Conservation (phyloP, 1,140 invertebrate genomes). For the Gonioctena quinquepunctata region DNA sequence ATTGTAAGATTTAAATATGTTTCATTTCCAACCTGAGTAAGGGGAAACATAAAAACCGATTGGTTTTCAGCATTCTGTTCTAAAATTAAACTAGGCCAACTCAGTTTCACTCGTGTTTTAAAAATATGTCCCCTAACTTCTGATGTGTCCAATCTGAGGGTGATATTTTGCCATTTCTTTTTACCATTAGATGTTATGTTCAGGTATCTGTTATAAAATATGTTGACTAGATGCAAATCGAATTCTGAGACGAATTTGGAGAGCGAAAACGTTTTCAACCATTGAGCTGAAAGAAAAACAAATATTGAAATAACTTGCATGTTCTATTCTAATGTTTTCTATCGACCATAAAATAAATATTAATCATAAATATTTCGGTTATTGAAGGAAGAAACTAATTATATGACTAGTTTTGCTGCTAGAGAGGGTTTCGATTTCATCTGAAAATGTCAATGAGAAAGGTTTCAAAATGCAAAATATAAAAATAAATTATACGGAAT, state of each 20-base stretch:
- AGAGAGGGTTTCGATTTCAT: no score
- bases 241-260: conserved; percentile 65
- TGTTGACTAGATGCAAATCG: conserved; percentile 65
- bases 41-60: conserved; percentile 69
- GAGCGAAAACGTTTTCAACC: conserved; percentile 72
- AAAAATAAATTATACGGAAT: no score
- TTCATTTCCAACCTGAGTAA: conserved; percentile 81
- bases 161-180: conserved; percentile 67
- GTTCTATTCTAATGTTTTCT: no score
- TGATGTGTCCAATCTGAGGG: conserved; percentile 76
- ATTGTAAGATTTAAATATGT: conserved; percentile 67
- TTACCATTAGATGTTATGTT: conserved; percentile 59
- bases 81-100: conserved; percentile 69
- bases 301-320: no score
- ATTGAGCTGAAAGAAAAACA: conserved; percentile 61
- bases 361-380: no score
- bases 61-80: conserved; percentile 55
- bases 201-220: conserved; percentile 61
- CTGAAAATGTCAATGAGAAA: no score
- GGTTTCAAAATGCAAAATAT: no score
- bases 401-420: no score
- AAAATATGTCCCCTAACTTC: conserved; percentile 75
- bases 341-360: no score
- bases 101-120: conserved; percentile 69
- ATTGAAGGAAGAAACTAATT: no score